phyloP scores from a whole-genome alignment of 2,888 invertebrate species.

The Leptinotarsa peninsularis region DNA sequence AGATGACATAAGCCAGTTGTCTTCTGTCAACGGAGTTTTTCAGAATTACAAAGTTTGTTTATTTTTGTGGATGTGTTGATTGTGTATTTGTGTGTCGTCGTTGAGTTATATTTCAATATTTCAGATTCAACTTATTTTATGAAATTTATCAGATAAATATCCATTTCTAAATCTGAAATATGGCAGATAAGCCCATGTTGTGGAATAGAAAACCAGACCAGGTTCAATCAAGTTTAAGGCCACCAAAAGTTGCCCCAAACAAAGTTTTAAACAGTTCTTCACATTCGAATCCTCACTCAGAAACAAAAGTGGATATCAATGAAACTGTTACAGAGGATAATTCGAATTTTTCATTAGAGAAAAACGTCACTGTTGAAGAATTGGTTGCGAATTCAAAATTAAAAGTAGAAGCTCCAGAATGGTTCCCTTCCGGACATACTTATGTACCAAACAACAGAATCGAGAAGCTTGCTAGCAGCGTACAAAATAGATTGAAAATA shows the following conservation, averaged over 20 bases:
- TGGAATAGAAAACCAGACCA: constrained; percentile 35
- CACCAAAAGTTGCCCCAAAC: constrained; percentile 32
- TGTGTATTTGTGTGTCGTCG: neutral
- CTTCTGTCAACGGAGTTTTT: too few relatives aligned
- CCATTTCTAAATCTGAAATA: constrained; percentile 24
- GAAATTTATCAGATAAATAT: constrained; percentile 17
- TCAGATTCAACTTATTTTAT: constrained; percentile 21
- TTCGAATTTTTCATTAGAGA: constrained; percentile 11
- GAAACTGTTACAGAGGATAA: neutral
- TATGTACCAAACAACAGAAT: constrained; percentile 27
- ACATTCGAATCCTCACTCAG: constrained; percentile 26
- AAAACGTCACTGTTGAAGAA: constrained; percentile 39
- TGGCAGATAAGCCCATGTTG: constrained; percentile 40
- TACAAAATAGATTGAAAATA: constrained; percentile 55
- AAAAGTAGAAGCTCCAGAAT: constrained; percentile 73
- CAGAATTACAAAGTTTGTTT: neutral
- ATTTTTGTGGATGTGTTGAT: neutral
- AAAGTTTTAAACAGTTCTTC: constrained; percentile 16
- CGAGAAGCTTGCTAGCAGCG: constrained; percentile 37
- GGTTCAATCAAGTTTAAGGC: constrained; percentile 32
- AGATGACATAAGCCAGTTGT: too few relatives aligned
- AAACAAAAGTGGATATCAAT: constrained; percentile 17
- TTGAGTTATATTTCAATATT: constrained; percentile 16
- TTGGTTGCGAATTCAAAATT: constrained; percentile 56
- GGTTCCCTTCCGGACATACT: constrained; percentile 70